These are phyloP conservation scores for Hydrotaea diabolus DNA, from an alignment of 2,888 invertebrate genomes.

Conservation along the genomic window DNA sequence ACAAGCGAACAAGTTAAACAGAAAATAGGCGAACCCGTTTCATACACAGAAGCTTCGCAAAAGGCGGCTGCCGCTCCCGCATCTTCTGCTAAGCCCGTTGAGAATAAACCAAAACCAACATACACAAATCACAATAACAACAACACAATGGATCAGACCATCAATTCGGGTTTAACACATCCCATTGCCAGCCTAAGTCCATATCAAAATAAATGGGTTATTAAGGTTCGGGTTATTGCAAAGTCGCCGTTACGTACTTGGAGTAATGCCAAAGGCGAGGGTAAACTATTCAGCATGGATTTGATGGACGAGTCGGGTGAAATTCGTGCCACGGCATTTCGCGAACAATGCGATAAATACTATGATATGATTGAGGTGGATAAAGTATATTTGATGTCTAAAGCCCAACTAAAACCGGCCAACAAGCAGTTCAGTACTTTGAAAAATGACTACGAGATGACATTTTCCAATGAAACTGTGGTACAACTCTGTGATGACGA, in stretches of 20 bases:
- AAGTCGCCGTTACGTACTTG: slow-evolving; percentile 92
- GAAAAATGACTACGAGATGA: slow-evolving; percentile 98
- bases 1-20: slow-evolving; percentile 87
- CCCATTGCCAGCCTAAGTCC: slow-evolving; percentile 94
- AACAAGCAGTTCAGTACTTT: slow-evolving; percentile 93
- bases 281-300: slow-evolving; percentile 95
- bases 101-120: slow-evolving; percentile 66
- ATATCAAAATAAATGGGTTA: slow-evolving; percentile 97
- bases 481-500: slow-evolving; percentile 82
- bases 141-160: slow-evolving; percentile 71
- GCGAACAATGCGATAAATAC: slow-evolving; percentile 92
- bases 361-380: slow-evolving; percentile 94
- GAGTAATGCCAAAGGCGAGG: slow-evolving; percentile 96
- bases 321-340: slow-evolving; percentile 95
- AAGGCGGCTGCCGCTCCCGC: slow-evolving; percentile 45
- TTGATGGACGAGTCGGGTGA: slow-evolving; percentile 97
- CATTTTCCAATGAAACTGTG: slow-evolving; percentile 88
- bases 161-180: slow-evolving; percentile 81
- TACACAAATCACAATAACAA: slow-evolving; percentile 66
- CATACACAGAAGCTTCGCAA: slow-evolving; percentile 81
- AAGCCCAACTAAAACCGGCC: slow-evolving; percentile 93
- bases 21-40: slow-evolving; percentile 91
- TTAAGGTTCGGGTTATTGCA: slow-evolving; percentile 92
- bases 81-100: slow-evolving; percentile 59
- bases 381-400: slow-evolving; percentile 93